Conservation (phyloP, 2,113 vertebrate species). For the Theristicus caerulescens region DNA sequence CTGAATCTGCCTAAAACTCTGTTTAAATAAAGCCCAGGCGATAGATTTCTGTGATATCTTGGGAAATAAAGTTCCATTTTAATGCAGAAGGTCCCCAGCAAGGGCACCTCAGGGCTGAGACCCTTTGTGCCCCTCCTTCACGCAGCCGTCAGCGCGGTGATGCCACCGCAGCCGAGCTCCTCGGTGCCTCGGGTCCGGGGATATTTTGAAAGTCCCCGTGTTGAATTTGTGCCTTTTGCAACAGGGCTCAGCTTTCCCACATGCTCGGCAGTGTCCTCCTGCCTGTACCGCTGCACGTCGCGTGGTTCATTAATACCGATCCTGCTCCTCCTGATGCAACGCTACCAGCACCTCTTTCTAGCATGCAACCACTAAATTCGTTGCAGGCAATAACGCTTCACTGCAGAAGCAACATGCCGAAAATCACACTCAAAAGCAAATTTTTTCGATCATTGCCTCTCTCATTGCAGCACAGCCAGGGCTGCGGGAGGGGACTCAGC, state of each 20-base stretch:
- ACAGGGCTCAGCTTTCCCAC: background rate
- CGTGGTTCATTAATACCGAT: accelerated
- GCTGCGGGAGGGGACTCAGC: background rate
- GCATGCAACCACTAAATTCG: accelerated
- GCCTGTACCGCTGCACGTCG: accelerated
- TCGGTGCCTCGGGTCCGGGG: accelerated
- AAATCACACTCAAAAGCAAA: background rate
- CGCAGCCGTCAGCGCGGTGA: accelerated
- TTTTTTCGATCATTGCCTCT: background rate
- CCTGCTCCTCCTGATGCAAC: background rate
- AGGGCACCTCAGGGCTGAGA: background rate
- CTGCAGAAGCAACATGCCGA: background rate
- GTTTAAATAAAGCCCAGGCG: accelerated
- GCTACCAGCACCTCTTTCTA: background rate
- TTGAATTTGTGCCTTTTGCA: background rate
- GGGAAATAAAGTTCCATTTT: background rate
- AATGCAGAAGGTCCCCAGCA: background rate
- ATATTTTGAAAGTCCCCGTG: accelerated
- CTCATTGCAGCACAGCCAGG: accelerated
- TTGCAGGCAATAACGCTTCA: accelerated
- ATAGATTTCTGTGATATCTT: accelerated
- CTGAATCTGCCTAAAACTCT: accelerated
- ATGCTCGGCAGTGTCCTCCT: background rate
- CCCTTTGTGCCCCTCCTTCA: background rate
- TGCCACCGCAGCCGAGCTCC: background rate